These are phyloP conservation scores for Lucifuga dentata DNA, from an alignment of 2,113 vertebrate species.

Conservation along the genomic window DNA sequence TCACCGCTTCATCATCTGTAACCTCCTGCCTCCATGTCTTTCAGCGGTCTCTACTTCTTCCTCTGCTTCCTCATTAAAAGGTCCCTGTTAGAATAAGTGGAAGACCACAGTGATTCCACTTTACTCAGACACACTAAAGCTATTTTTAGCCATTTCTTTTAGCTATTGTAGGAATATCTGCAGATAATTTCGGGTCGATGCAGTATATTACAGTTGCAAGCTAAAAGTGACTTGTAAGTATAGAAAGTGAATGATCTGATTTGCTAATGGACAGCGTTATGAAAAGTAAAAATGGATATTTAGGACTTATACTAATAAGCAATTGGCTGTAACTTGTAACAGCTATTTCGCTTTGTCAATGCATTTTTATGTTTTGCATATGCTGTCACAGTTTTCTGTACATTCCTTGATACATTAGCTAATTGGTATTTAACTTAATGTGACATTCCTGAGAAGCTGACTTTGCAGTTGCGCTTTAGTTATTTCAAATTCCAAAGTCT, in stretches of 20 bases:
- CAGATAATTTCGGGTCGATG: not conserved
- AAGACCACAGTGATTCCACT: not conserved
- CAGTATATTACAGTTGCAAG: not conserved
- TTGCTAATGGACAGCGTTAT: too few relatives aligned
- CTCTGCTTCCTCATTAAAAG: slow-evolving; percentile 28
- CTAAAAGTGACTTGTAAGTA: too few relatives aligned
- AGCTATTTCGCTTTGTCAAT: too few relatives aligned
- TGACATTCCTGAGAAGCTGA: not conserved
- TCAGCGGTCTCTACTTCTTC: slow-evolving; percentile 38
- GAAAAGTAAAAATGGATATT: too few relatives aligned
- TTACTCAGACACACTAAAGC: not conserved
- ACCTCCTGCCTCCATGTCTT: slow-evolving; percentile 37
- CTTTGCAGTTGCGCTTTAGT: not conserved
- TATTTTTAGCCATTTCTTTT: not conserved
- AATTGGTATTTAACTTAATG: not conserved
- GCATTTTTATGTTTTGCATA: too few relatives aligned
- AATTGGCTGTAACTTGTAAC: too few relatives aligned
- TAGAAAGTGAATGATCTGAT: not conserved
- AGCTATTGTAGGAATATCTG: slow-evolving; percentile 2
- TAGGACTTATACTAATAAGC: too few relatives aligned
- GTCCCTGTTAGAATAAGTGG: slow-evolving; percentile 1
- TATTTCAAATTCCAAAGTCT: too few relatives aligned
- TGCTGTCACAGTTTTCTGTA: too few relatives aligned
- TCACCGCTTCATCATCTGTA: slow-evolving; percentile 2
- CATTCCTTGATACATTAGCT: too few relatives aligned